A percentile compares a stretch with the other conserved stretches of the same genome.
Evolutionary conservation across 2,888 invertebrate species (phyloP).

Genomic region (Cosmorhoe ocellata): DNA sequence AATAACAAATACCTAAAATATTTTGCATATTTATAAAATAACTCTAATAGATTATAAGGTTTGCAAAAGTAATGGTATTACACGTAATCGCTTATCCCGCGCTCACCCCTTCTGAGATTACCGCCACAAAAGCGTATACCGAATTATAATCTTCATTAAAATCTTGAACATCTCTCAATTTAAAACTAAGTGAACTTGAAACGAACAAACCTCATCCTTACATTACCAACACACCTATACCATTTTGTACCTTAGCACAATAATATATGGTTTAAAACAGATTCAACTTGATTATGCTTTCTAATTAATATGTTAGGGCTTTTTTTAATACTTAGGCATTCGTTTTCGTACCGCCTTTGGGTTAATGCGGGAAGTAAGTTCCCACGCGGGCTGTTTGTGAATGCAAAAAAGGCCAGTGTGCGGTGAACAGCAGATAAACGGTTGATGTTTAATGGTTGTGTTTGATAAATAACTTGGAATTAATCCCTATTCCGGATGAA

Average conservation of each 20-base stretch:
- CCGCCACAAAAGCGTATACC: slow-evolving; percentile 30
- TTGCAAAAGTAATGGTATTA: neutral
- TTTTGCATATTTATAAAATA: too few species aligned
- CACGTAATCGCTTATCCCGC: slow-evolving; percentile 4
- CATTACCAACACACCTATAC: slow-evolving; percentile 8
- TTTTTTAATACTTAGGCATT: slow-evolving; percentile 61
- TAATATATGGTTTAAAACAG: slow-evolving; percentile 16
- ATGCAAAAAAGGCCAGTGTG: slow-evolving; percentile 10
- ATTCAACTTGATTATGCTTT: slow-evolving; percentile 32
- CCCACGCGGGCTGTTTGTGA: slow-evolving; percentile 11
- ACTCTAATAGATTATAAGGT: neutral
- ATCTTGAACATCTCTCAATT: slow-evolving; percentile 47
- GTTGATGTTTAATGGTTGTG: too few species aligned
- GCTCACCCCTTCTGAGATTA: slow-evolving; percentile 27
- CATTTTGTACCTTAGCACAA: slow-evolving; percentile 7
- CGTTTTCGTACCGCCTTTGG: slow-evolving; percentile 39
- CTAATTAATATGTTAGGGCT: slow-evolving; percentile 71
- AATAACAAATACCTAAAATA: too few species aligned
- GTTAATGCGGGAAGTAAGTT: slow-evolving; percentile 16
- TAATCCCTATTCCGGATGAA: too few species aligned
- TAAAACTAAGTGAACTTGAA: slow-evolving; percentile 34
- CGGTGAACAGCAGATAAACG: neutral
- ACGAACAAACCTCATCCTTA: slow-evolving; percentile 26
- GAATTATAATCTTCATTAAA: slow-evolving; percentile 44
- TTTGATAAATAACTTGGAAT: too few species aligned